Evolutionary conservation across 1,140 invertebrate genomes (phyloP).

Genomic region (Aphaenogaster rudis): DNA sequence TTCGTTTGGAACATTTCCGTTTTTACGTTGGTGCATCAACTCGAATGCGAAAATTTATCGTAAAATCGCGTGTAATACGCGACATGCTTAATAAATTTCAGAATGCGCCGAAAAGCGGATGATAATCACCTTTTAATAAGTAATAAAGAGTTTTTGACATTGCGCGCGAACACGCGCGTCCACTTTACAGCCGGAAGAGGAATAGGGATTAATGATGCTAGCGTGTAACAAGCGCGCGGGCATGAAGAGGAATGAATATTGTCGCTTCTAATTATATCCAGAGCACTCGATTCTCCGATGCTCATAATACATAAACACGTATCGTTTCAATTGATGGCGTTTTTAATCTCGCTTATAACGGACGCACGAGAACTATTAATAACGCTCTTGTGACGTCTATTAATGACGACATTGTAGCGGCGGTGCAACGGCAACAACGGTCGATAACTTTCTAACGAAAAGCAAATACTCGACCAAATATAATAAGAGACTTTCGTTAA

Average conservation of each 20-base stretch:
- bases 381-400: slow-evolving; percentile 29
- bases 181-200: slow-evolving; percentile 14
- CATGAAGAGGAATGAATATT: slow-evolving; percentile 17
- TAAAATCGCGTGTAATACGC: slow-evolving; percentile 11
- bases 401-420: slow-evolving; percentile 38
- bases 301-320: slow-evolving; percentile 22
- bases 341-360: slow-evolving; percentile 55
- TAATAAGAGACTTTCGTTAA: slow-evolving; percentile 23
- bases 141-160: slow-evolving; percentile 30
- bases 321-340: slow-evolving; percentile 22
- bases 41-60: slow-evolving; percentile 29
- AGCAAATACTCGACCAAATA: slow-evolving; percentile 36
- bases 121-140: slow-evolving; percentile 47
- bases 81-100: slow-evolving; percentile 50
- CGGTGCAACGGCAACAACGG: slow-evolving; percentile 6
- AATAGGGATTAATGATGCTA: slow-evolving; percentile 9
- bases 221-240: neutral
- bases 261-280: slow-evolving; percentile 39
- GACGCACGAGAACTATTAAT: slow-evolving; percentile 39
- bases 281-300: slow-evolving; percentile 13
- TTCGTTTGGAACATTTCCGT: neutral
- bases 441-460: slow-evolving; percentile 52
- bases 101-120: neutral
- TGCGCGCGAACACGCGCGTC: neutral
- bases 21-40: neutral